phyloP scores from a whole-genome alignment of 2,113 vertebrate species.

The Eupsittula cactorum region DNA sequence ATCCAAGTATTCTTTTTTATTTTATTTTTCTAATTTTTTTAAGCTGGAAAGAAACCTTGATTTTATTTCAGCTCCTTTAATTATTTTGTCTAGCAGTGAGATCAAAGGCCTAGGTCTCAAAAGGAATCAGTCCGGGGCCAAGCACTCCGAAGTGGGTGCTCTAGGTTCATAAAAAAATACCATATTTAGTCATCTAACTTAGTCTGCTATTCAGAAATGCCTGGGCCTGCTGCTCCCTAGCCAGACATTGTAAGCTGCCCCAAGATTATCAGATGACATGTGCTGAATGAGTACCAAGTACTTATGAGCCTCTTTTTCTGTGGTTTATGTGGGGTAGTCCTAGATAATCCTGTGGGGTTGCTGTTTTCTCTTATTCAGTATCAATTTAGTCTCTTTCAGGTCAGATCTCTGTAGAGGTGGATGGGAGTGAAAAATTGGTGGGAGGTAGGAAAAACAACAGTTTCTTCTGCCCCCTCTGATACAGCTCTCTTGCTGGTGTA shows the following conservation, averaged over 20 bases:
- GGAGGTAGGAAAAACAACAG: not conserved
- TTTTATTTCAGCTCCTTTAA: slow-evolving; percentile 54
- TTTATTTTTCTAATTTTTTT: not conserved
- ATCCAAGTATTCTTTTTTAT: not conserved
- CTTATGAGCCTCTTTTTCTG: not conserved
- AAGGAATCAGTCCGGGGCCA: slow-evolving; percentile 29
- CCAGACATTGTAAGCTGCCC: slow-evolving; percentile 38
- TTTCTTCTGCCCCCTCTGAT: not conserved
- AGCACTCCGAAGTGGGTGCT: slow-evolving; percentile 24
- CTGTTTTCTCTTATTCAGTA: not conserved
- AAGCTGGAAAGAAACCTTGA: not conserved
- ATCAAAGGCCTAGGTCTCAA: slow-evolving; percentile 53
- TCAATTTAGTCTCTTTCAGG: not conserved
- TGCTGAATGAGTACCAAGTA: not conserved
- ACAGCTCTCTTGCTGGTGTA: not conserved
- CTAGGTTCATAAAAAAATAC: slow-evolving; percentile 46
- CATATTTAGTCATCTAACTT: slow-evolving; percentile 64
- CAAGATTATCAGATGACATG: slow-evolving; percentile 47
- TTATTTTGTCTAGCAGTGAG: slow-evolving; percentile 62
- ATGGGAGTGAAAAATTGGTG: not conserved
- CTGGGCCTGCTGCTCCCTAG: not conserved
- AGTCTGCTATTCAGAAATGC: slow-evolving; percentile 10
- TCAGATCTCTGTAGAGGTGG: not conserved
- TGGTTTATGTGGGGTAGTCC: slow-evolving; percentile 10
- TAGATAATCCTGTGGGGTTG: not conserved